Evolutionary conservation across 2,797 vertebrate species (phyloP), one percentile per base, ranked within the genome.

Genomic region (Eulemur mongoz): DNA sequence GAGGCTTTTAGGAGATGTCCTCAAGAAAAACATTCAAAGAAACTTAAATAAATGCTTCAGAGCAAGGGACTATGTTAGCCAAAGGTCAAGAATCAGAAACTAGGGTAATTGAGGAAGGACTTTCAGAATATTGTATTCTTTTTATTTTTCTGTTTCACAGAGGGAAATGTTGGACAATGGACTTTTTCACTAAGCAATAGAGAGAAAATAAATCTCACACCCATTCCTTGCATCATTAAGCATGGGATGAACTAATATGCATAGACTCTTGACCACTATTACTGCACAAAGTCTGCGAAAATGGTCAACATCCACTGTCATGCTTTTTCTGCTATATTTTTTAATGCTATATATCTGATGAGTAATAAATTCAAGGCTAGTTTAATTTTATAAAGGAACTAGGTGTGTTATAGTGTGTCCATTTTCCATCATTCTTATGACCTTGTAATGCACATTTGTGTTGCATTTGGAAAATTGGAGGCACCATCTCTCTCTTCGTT

Each of bases 21-120:
- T 63, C n/a, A 80, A 61, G 78, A 23, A 79, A 90, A 84, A 89
- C 27, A 30, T 83, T 94, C 67, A 48, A 75, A 91, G 83, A 89
- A 86, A 54, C 11, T 52, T 90, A 52, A 92, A 76, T 83, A 89
- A 84, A 89, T 4, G 5, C 50, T 67, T 89, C 23, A 69, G n/a
- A 86, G 27, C 35, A 4, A 70, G 12, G 30, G 5, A 86, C 23
- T 6, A 27, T 35, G 25, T 76, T 45, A 75, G 20, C 17, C n/a
- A 54, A 54, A 82, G 43, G 15, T 82, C 63, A 65, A 52, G 43
- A 75, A 93, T 45, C 6, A 87, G 40, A 32, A 15, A 18, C 12
- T 63, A 40, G 25, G 8, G 86, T 91, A 93, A 80, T 43, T 75
- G 89, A 94, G 38, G 82, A 72, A 91, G 45, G 23, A 38, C 32